Evolutionary conservation across 2,113 vertebrate species (phyloP), one percentile per base, ranked within the genome.

Genomic region (Amblyopsis rosae): DNA sequence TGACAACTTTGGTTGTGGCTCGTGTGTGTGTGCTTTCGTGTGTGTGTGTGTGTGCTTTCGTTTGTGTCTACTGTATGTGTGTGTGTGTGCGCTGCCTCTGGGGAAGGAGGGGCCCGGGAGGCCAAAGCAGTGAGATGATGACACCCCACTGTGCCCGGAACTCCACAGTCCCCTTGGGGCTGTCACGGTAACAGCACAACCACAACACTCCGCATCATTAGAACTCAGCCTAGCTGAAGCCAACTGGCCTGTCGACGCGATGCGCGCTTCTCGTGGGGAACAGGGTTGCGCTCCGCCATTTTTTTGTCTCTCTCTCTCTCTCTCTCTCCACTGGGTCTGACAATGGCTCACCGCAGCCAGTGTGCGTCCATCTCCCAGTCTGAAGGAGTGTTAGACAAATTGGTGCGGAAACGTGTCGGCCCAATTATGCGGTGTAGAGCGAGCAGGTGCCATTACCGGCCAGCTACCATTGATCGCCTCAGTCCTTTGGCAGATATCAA

Each of bases 31-130:
- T 41, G 35, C 19, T 19, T 19, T 41, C 35, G 3, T 41, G 4
- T 5, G 35, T 41, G 35, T 41, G 35, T 41, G 35, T 41, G 35
- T 41, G 35, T 41, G 35, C 19, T 19, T 19, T 41, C 35, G 3
- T 41, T 0, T 5, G 35, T 41, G 35, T 41, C 4, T 41, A n/a
- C 53, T 26, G 26, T 26, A 26, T 26, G 26, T 41, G 35, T 8
- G 35, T 41, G 7, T 7, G 35, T 41, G 26, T 26, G 35, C 35
- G 35, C 4, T 65, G 69, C 33, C 80, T 80, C 59, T 69, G n/a
- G 82, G 80, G 75, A 82, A 81, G 70, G 67, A 69, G 75, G 75
- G 85, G 85, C 83, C 55, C 19, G 72, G 73, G 86, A 85, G 65
- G 68, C 17, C 56, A 41, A 82, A 74, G 79, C 63, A 75, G 78